A percentile compares a stretch with the other conserved stretches of the same genome.
phyloP scores from a whole-genome alignment of 1,140 invertebrate genomes.

The Lamellibrachia luymesi region DNA sequence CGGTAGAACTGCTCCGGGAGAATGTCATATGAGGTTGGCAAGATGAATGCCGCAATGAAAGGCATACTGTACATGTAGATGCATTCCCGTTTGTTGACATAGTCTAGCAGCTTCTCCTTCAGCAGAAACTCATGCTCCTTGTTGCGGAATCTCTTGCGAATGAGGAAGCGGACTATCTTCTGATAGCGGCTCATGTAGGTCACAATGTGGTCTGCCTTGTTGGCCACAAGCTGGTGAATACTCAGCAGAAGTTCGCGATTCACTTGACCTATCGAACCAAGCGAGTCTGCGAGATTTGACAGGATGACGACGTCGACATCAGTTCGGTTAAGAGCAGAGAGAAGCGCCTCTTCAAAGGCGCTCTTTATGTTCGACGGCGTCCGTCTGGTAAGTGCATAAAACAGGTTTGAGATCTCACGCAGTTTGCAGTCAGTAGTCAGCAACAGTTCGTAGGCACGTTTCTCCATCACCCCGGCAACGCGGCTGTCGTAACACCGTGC shows the following conservation, averaged over 20 bases:
- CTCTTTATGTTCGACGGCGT: neutral
- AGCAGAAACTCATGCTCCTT: neutral
- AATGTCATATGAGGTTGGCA: neutral
- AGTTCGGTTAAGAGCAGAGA: neutral
- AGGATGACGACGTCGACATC: neutral
- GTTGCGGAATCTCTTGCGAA: neutral
- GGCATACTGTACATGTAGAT: neutral
- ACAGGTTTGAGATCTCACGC: slow-evolving; percentile 4
- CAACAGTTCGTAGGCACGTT: neutral
- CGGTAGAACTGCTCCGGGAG: neutral
- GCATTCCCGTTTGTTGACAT: neutral
- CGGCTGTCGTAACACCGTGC: neutral
- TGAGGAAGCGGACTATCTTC: neutral
- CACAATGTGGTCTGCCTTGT: neutral
- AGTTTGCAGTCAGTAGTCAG: neutral
- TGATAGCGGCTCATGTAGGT: neutral
- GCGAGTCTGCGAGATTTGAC: neutral
- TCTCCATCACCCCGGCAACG: neutral
- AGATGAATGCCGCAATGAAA: neutral
- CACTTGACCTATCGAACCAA: neutral
- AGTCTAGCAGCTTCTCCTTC: neutral
- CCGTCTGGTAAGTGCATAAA: slow-evolving; percentile 4
- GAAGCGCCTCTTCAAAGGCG: slow-evolving; percentile 3
- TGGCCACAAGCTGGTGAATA: neutral
- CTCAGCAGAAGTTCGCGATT: neutral